phyloP scores from a whole-genome alignment of 1,140 invertebrate genomes.

The Bombyx mandarina region DNA sequence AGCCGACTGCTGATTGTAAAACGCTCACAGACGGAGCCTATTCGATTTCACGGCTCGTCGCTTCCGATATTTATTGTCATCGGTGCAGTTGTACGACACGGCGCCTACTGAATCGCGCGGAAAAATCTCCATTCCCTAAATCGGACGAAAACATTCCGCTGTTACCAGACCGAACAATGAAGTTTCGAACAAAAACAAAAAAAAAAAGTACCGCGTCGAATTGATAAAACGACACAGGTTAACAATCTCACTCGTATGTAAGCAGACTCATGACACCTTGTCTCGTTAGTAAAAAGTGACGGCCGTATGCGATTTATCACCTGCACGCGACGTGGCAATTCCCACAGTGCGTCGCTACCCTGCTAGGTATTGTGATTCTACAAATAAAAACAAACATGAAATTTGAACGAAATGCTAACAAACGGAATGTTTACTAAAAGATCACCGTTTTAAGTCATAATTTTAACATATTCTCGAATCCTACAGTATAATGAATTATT shows the following conservation, averaged over 20 bases:
- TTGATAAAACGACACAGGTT: constrained; percentile 20
- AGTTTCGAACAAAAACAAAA: constrained; percentile 32
- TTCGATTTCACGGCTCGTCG: constrained; percentile 69
- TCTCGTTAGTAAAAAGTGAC: constrained; percentile 68
- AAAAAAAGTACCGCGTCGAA: constrained; percentile 10
- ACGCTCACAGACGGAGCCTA: constrained; percentile 67
- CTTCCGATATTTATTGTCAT: constrained; percentile 69
- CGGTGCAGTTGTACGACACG: constrained; percentile 66
- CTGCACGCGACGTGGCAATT: constrained; percentile 45
- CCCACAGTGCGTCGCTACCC: neutral
- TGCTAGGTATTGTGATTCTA: neutral
- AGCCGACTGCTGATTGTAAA: constrained; percentile 66
- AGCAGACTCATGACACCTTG: constrained; percentile 47
- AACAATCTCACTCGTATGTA: constrained; percentile 44
- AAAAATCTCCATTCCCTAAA: constrained; percentile 63
- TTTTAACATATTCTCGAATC: too few species aligned
- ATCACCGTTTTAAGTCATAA: too few species aligned
- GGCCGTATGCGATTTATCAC: constrained; percentile 61
- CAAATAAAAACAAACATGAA: neutral
- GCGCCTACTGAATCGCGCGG: constrained; percentile 62
- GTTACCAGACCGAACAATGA: constrained; percentile 28
- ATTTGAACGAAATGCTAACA: too few species aligned
- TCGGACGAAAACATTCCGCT: constrained; percentile 58
- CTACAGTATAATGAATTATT: too few species aligned
- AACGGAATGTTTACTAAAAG: too few species aligned